These are phyloP conservation scores for Dermatemys mawii DNA, from an alignment of 2,113 vertebrate genomes.

Conservation along the genomic window DNA sequence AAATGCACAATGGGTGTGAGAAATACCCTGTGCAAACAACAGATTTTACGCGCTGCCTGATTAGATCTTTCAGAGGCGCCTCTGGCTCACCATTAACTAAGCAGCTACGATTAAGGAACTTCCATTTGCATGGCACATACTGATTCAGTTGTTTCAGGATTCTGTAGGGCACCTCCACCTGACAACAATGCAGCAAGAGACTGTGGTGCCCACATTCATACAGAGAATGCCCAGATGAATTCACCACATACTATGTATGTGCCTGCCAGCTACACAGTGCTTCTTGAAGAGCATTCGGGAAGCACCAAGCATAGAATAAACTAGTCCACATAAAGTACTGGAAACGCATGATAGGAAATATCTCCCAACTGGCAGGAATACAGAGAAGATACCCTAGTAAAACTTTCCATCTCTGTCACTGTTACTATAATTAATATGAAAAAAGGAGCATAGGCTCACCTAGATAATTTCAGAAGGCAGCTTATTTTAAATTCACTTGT, in stretches of 20 bases:
- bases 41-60: conserved; percentile 15
- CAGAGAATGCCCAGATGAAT: neutral
- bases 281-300: neutral
- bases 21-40: conserved; percentile 36
- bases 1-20: neutral
- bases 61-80: neutral
- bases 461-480: neutral
- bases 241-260: neutral
- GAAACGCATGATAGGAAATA: no score
- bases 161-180: neutral
- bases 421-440: neutral
- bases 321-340: no score
- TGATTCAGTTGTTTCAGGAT: neutral
- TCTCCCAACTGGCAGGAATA: neutral
- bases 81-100: neutral
- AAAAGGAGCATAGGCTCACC: neutral
- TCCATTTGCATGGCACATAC: neutral
- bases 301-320: neutral
- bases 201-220: neutral
- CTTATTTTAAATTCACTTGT: neutral
- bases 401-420: neutral
- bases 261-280: neutral
- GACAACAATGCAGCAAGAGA: neutral
- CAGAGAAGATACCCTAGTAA: neutral
- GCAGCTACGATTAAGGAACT: neutral